Evolutionary conservation across 2,113 vertebrate species (phyloP).

Genomic region (Hippocampus zosterae): DNA sequence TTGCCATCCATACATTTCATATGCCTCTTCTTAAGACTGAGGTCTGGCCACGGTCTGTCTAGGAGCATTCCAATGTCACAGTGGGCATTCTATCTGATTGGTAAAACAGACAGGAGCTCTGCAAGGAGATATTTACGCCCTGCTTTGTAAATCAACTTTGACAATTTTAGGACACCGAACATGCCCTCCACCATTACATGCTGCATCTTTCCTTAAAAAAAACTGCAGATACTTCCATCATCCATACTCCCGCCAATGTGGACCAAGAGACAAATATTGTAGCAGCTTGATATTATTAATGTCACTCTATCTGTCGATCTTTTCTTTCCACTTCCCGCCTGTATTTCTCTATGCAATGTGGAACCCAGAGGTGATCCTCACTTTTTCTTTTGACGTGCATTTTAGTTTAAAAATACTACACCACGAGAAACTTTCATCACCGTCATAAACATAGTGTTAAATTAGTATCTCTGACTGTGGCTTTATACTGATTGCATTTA

Average conservation of each 20-base stretch:
- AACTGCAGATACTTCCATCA: neutral
- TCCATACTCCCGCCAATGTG: conserved; percentile 11
- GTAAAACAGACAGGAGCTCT: conserved; percentile 55
- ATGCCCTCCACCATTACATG: neutral
- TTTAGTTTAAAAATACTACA: neutral
- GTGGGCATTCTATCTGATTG: conserved; percentile 49
- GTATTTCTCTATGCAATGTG: conserved; percentile 14
- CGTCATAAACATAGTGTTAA: too few species aligned
- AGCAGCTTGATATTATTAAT: conserved; percentile 20
- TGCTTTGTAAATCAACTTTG: conserved; percentile 29
- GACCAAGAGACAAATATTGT: conserved; percentile 21
- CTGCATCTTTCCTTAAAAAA: neutral
- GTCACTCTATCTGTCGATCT: conserved; percentile 9
- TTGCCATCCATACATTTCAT: too few species aligned
- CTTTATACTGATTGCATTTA: too few species aligned
- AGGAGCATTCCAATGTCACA: conserved; percentile 18
- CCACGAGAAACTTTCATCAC: conserved; percentile 3
- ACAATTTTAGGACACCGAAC: conserved; percentile 7
- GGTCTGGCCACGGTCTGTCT: too few species aligned
- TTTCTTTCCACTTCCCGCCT: neutral
- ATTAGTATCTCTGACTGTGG: too few species aligned
- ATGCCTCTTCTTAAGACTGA: too few species aligned
- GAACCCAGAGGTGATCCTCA: conserved; percentile 14
- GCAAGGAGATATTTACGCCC: conserved; percentile 29
- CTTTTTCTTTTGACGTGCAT: conserved; percentile 37